Base-by-base conservation (phyloP, 2,888 invertebrate genomes). In the Pteria penguin region DNA sequence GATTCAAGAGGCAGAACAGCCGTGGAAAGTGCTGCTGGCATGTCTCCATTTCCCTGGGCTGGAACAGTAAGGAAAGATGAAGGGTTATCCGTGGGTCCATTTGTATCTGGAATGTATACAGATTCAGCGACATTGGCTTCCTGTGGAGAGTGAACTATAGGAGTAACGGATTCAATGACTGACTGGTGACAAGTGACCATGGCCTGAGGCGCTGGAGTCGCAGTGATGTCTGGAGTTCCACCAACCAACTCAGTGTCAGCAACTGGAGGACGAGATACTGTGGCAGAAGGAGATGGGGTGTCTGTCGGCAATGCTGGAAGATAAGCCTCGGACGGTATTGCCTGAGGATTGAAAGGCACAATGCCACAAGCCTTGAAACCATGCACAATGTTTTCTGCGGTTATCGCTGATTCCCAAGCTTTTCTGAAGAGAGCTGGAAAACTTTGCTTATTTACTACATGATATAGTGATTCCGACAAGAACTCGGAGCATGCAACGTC, bases 311-410 rank as follows among this genome's bases (percentile, higher is more conserved):
- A 18, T 4, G 58, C 27, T 0, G 80, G 77, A 24, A 36, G 33
- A 60, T 55, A 80, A 11, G 71, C 72, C 8, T 29, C 55, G 5
- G 24, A 18, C 4, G 80, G 73, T 26, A 79, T 67, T 0, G 68
- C 66, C 1, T 18, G 4, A 58, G 31, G 55, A 57, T 78, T 78
- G 8, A 78, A 58, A 4, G 78, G 80, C 22, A 36, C 61, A 22
- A 82, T 80, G 2, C 75, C 78, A 32, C 76, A 80, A 3, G 82
- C 72, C 26, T 66, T 66, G 66, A 82, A 80, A n/a, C 79, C 72
- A 71, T 60, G 72, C n/a, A 54, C 8, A 1, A 82, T 67, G 54
- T 72, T 72, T 3, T 18, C 36, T 32, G 14, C 29, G 8, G 54
- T 74, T 26, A 78, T 61, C 5, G 71, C 72, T 22, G 29, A 5